Conservation (phyloP, 2,113 vertebrate species). For the Megalops atlanticus region DNA sequence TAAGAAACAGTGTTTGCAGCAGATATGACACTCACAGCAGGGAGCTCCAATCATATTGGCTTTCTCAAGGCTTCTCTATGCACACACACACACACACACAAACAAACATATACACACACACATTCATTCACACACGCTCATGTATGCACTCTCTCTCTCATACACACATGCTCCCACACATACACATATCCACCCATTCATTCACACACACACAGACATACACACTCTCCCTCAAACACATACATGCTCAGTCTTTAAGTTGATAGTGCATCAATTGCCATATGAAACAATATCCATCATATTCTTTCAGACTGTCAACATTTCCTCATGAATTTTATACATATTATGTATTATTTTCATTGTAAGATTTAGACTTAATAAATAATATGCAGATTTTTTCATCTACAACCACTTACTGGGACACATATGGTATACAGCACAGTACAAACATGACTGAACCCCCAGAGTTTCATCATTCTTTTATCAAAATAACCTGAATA, state of each 20-base stretch:
- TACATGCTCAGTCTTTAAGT: background rate
- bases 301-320: background rate
- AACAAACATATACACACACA: slow-evolving; percentile 13
- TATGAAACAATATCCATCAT: background rate
- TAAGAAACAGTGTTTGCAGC: slow-evolving; percentile 8
- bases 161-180: too few species aligned
- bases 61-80: background rate
- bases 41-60: background rate
- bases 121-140: slow-evolving; percentile 27
- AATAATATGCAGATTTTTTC: slow-evolving; percentile 5
- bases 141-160: slow-evolving; percentile 2
- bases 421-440: slow-evolving; percentile 7
- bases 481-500: slow-evolving; percentile 16
- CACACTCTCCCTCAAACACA: background rate
- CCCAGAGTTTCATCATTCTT: background rate
- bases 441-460: background rate
- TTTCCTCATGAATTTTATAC: background rate
- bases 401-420: slow-evolving; percentile 10
- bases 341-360: too few species aligned
- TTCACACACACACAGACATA: slow-evolving; percentile 25
- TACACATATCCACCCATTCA: slow-evolving; percentile 11
- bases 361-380: background rate
- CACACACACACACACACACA: slow-evolving; percentile 28
- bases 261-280: background rate
- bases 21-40: background rate